Evolutionary conservation across 2,797 vertebrate genomes (phyloP).

Genomic region (Sus cebifrons): DNA sequence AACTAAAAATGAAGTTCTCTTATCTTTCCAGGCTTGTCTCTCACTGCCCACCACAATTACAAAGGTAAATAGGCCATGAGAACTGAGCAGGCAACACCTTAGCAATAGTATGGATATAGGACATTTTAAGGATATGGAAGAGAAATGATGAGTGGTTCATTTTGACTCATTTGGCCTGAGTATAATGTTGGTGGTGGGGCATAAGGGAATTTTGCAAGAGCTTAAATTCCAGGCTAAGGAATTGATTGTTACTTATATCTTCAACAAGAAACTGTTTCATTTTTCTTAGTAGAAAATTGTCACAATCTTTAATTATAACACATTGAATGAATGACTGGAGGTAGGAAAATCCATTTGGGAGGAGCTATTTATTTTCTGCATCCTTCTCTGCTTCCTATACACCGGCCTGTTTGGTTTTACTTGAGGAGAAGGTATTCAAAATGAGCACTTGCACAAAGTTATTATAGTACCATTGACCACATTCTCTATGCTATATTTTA

Average conservation of each 20-base stretch:
- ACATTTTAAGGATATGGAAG: background rate
- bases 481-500: no score
- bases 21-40: background rate
- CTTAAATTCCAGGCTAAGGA: background rate
- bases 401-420: background rate
- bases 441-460: background rate
- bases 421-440: background rate
- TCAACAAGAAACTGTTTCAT: background rate
- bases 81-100: background rate
- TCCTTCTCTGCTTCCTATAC: background rate
- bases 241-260: background rate
- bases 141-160: background rate
- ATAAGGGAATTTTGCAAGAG: background rate
- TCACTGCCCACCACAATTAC: background rate
- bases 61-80: rapidly evolving
- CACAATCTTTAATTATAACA: background rate
- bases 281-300: conserved; percentile 52
- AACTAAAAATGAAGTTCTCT: background rate
- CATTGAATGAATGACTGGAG: background rate
- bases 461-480: no score
- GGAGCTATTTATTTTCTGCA: background rate
- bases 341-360: background rate
- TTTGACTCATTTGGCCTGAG: background rate
- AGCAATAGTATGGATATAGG: background rate
- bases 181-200: background rate